Evolutionary conservation across 2,113 vertebrate genomes (phyloP).

Genomic region (Oncorhynchus tshawytscha): DNA sequence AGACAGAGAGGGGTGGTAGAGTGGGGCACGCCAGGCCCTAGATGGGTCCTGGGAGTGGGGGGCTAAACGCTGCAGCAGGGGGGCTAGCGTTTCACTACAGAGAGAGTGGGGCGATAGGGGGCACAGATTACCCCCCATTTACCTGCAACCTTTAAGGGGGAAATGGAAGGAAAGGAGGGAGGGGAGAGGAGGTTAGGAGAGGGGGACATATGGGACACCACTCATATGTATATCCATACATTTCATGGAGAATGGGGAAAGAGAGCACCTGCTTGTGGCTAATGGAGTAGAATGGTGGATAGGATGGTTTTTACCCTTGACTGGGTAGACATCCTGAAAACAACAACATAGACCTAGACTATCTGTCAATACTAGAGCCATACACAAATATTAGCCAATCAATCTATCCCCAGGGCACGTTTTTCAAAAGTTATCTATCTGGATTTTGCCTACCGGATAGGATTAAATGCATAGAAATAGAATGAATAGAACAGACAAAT

Average conservation of each 20-base stretch:
- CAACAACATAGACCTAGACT: too few relatives aligned
- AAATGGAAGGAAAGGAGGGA: conserved; percentile 30
- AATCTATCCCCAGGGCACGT: too few relatives aligned
- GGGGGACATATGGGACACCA: conserved; percentile 52
- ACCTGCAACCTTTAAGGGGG: conserved; percentile 63
- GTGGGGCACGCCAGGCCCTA: neutral
- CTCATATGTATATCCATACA: conserved; percentile 42
- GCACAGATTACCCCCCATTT: conserved; percentile 66
- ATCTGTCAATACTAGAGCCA: too few relatives aligned
- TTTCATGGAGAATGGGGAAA: conserved; percentile 35
- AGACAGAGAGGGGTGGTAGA: neutral
- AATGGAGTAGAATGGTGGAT: conserved; percentile 6
- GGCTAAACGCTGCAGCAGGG: conserved; percentile 15
- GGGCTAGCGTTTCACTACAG: conserved; percentile 63
- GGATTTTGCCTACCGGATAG: too few relatives aligned
- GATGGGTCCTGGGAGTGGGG: conserved; percentile 22
- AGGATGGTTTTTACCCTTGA: conserved; percentile 7
- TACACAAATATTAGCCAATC: too few relatives aligned
- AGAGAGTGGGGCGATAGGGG: conserved; percentile 34
- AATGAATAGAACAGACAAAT: too few relatives aligned
- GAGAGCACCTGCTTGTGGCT: conserved; percentile 60
- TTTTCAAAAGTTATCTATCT: too few relatives aligned
- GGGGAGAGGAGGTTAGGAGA: conserved; percentile 37
- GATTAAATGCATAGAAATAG: too few relatives aligned
- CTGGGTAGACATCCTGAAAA: conserved; percentile 16